phyloP scores from a whole-genome alignment of 2,797 vertebrate species.

The Myotis pilosus region DNA sequence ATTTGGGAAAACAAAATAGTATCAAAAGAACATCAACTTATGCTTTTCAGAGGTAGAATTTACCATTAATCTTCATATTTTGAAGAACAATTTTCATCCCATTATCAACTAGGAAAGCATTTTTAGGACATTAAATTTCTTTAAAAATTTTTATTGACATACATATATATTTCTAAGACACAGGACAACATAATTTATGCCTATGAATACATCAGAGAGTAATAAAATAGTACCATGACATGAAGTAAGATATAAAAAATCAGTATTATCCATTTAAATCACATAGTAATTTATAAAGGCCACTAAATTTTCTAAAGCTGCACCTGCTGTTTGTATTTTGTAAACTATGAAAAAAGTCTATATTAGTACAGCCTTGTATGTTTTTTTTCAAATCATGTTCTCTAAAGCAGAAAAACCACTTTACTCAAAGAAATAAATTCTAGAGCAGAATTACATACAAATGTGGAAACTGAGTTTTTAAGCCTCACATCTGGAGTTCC shows the following conservation, averaged over 20 bases:
- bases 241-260: slow-evolving; percentile 11
- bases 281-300: slow-evolving; percentile 1
- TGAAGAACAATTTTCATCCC: neutral
- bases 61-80: slow-evolving; percentile 32
- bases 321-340: neutral
- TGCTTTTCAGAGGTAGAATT: neutral
- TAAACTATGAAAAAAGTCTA: neutral
- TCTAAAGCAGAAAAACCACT: neutral
- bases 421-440: slow-evolving; percentile 18
- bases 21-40: neutral
- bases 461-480: neutral
- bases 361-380: neutral
- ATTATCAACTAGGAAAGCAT: neutral
- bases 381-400: neutral
- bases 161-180: neutral
- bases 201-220: neutral
- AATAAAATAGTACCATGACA: neutral
- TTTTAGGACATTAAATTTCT: slow-evolving; percentile 27
- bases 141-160: neutral
- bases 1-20: neutral
- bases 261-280: neutral
- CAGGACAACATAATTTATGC: neutral
- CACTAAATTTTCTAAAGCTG: slow-evolving; percentile 1
- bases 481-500: neutral
- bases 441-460: neutral